Base-by-base conservation (phyloP, 2,888 invertebrate genomes). In the Notodonta dromedarius region DNA sequence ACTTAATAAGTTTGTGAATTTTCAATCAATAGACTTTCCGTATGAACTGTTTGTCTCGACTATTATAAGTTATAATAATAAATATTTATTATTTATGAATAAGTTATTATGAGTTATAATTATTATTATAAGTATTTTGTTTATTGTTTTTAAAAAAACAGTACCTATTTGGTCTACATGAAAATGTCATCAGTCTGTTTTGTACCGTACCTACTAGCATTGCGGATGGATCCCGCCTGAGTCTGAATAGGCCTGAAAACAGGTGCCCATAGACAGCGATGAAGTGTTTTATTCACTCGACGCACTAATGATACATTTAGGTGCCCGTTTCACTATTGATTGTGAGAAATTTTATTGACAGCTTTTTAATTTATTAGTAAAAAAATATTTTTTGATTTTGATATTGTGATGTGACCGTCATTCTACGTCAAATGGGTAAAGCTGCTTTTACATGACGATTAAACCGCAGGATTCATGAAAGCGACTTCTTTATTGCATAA, bases 241-340 rank as follows among this genome's bases (percentile, higher is more conserved):
- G 46, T 46, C 13, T 46, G n/a, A 46, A 46, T 46, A 46, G 46
- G 46, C 46, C 82, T 83, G 90, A 89, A 90, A 91, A 84, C 89
- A 87, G 89, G 88, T 89, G 89, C 84, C 79, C 83, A 87, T 86
- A 88, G 90, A 85, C 85, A 86, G 76, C 81, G 84, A 88, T 87
- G 85, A 86, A 88, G 86, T 87, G 85, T 89, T 85, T 88, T 87
- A 88, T 86, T 85, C 82, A 86, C 83, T 83, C 84, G 54, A 83
- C 85, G 78, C 85, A 79, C 84, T 87, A 77, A 75, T 74, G 70
- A 74, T 63, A 62, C 58, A 42, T 57, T n/a, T 54, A 54, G 14
- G 54, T 39, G 54, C 8, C n/a, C 35, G 39, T 54, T 54, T 54
- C 54, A 54, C 35, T 54, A 13, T 12, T 6, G 5, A 39, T 35